A percentile compares a stretch with the other conserved stretches of the same genome.
phyloP scores from a whole-genome alignment of 2,888 invertebrate genomes.

The Orthosia gothica region DNA sequence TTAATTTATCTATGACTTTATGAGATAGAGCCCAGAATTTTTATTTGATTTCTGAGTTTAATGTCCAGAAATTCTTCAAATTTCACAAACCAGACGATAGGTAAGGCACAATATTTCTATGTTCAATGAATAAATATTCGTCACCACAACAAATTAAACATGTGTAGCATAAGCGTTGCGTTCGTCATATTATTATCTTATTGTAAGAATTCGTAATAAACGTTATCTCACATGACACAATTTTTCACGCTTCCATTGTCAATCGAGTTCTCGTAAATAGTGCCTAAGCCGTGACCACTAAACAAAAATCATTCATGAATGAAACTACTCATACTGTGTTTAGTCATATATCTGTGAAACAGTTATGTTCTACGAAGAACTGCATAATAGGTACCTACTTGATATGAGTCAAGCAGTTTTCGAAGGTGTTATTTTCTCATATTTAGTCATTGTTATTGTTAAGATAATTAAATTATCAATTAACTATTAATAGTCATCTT shows the following conservation, averaged over 20 bases:
- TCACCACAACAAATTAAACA: conserved; percentile 39
- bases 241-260: conserved; percentile 55
- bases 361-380: conserved; percentile 76
- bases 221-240: conserved; percentile 70
- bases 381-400: conserved; percentile 69
- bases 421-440: conserved; percentile 57
- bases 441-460: conserved; percentile 37
- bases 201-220: conserved; percentile 57
- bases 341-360: conserved; percentile 83
- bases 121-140: conserved; percentile 28
- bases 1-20: background rate
- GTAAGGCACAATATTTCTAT: background rate
- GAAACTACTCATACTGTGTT: conserved; percentile 81
- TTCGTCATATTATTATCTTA: conserved; percentile 42
- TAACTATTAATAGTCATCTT: conserved; percentile 8
- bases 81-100: background rate
- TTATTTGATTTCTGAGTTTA: background rate
- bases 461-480: conserved; percentile 22
- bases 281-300: conserved; percentile 57
- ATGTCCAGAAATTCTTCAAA: background rate
- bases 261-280: conserved; percentile 48
- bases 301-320: conserved; percentile 82
- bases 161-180: conserved; percentile 1
- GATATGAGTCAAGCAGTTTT: conserved; percentile 77
- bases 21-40: background rate